Conservation (phyloP, 2,113 vertebrate species). For the Antechinus stuartii region DNA sequence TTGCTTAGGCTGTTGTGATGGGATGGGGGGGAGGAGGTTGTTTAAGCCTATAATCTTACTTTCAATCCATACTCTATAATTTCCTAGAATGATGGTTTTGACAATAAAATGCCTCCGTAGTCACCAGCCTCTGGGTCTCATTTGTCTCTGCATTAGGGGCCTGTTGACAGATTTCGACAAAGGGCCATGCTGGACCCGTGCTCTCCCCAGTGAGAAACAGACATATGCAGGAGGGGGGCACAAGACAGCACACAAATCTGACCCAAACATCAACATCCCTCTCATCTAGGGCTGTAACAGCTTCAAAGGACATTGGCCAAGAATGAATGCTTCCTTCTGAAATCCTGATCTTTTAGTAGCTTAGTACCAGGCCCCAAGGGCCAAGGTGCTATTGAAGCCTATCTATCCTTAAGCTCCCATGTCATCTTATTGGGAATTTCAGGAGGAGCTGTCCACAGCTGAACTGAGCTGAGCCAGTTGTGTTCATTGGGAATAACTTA, state of each 20-base stretch:
- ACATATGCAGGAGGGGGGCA: neutral
- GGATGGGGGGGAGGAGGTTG: conserved; percentile 23
- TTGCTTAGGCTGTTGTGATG: conserved; percentile 53
- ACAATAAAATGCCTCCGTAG: conserved; percentile 68
- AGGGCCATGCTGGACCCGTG: neutral
- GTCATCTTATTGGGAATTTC: neutral
- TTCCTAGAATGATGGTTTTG: conserved; percentile 62
- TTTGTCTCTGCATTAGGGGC: conserved; percentile 46
- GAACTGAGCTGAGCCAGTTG: conserved; percentile 29
- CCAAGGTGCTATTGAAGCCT: neutral
- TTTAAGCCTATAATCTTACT: conserved; percentile 76
- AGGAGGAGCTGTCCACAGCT: conserved; percentile 14
- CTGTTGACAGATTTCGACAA: conserved; percentile 66
- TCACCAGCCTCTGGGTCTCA: conserved; percentile 58
- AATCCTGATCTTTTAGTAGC: conserved; percentile 1
- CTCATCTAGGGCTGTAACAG: neutral
- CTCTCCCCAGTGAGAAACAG: neutral
- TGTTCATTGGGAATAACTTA: conserved; percentile 4
- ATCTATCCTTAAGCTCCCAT: neutral
- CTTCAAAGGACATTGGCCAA: conserved; percentile 40
- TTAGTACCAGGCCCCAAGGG: neutral
- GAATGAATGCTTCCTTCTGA: conserved; percentile 3
- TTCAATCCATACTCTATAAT: conserved; percentile 68
- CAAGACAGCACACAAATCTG: conserved; percentile 35
- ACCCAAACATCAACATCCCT: neutral